Percentiles rank a stretch among this genome's conserved stretches.
phyloP scores from a whole-genome alignment of 2,888 invertebrate species.

The Aspidapion aeneum region DNA sequence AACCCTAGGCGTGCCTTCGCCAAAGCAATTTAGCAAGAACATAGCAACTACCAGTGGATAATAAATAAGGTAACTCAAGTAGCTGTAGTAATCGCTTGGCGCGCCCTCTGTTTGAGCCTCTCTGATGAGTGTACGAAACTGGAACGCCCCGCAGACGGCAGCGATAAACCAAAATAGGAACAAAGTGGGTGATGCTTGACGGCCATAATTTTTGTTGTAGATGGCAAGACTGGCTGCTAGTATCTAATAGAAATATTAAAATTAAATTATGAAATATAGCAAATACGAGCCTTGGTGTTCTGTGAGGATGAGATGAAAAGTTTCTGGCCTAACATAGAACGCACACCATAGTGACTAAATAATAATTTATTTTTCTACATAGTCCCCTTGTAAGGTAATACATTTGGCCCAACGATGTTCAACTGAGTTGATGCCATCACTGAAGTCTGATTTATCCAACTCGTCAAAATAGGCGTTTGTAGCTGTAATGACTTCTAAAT shows the following conservation, averaged over 20 bases:
- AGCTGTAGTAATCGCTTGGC: slow-evolving; percentile 22
- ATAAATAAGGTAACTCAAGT: slow-evolving; percentile 39
- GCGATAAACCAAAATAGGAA: slow-evolving; percentile 55
- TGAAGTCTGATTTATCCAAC: too few relatives aligned
- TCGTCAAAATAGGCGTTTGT: too few relatives aligned
- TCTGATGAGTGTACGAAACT: slow-evolving; percentile 26
- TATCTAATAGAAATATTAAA: slow-evolving; percentile 11
- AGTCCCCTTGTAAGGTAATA: too few relatives aligned
- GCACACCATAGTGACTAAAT: too few relatives aligned
- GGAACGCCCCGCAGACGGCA: slow-evolving; percentile 41
- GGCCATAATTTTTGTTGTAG: slow-evolving; percentile 50
- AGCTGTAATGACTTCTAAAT: too few relatives aligned
- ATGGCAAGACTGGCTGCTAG: slow-evolving; percentile 40
- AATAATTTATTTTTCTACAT: too few relatives aligned
- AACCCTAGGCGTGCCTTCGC: slow-evolving; percentile 39
- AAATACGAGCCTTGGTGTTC: too few relatives aligned
- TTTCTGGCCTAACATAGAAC: too few relatives aligned
- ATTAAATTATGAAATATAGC: too few relatives aligned
- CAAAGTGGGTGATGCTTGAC: slow-evolving; percentile 53
- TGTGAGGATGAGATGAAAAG: too few relatives aligned
- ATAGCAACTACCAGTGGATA: slow-evolving; percentile 39
- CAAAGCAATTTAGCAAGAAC: slow-evolving; percentile 43
- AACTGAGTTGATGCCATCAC: too few relatives aligned
- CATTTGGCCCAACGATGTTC: too few relatives aligned
- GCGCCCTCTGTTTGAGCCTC: slow-evolving; percentile 5